Percentiles rank a stretch among this genome's conserved stretches.
Conservation (phyloP, 1,140 invertebrate genomes). For the Oncopodura yosiiana region DNA sequence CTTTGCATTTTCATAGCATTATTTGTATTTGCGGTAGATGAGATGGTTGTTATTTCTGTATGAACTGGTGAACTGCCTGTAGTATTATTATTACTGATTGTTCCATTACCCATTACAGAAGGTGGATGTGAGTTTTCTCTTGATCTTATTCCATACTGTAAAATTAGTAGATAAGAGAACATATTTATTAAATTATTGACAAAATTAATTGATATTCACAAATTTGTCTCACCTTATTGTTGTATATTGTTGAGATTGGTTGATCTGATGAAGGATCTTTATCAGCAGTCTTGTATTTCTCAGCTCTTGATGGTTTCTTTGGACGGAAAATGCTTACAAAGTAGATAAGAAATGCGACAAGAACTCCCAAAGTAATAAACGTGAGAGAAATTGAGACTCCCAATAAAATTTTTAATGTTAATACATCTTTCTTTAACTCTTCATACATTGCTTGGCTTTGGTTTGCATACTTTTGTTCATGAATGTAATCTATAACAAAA, state of each 20-base stretch:
- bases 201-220: not conserved
- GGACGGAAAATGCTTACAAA: not conserved
- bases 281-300: conserved; percentile 2
- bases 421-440: conserved; percentile 11
- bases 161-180: not conserved
- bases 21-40: too few species aligned
- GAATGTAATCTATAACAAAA: conserved; percentile 15
- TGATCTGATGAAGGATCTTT: too few species aligned
- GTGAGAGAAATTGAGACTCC: conserved; percentile 5
- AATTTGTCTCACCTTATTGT: conserved; percentile 6
- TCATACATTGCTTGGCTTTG: conserved; percentile 4
- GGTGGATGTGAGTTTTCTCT: not conserved
- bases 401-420: conserved; percentile 8
- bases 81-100: not conserved
- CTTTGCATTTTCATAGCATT: conserved; percentile 1
- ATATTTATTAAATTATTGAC: not conserved
- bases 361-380: not conserved
- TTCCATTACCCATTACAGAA: not conserved
- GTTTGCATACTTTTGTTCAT: conserved; percentile 12
- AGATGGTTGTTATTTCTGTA: not conserved
- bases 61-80: not conserved
- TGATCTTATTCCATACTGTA: conserved; percentile 2
- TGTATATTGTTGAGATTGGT: not conserved
- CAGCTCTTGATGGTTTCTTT: not conserved
- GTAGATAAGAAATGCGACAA: conserved; percentile 2